These are phyloP conservation scores for Archips xylosteana DNA, from an alignment of 2,888 invertebrate genomes.

Conservation along the genomic window DNA sequence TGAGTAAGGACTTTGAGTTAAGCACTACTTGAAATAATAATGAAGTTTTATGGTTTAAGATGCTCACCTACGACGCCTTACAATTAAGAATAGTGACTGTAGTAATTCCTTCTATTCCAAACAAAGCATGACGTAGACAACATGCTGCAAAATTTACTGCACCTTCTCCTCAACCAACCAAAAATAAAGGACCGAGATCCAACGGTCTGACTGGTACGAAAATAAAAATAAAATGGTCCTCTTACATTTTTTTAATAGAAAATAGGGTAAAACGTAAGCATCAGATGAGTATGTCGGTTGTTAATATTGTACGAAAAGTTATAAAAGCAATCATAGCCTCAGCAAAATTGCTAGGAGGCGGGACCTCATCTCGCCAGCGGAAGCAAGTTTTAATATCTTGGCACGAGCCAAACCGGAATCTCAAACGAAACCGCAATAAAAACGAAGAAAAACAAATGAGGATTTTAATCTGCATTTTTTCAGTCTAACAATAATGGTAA, in stretches of 20 bases:
- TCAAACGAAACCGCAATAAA: slow-evolving; percentile 11
- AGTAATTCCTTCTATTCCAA: too few relatives aligned
- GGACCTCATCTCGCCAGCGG: slow-evolving; percentile 7
- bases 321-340: slow-evolving; percentile 26
- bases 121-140: too few relatives aligned
- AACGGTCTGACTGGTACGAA: background rate
- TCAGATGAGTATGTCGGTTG: background rate
- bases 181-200: too few relatives aligned
- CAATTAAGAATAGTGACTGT: too few relatives aligned
- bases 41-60: too few relatives aligned
- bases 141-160: too few relatives aligned
- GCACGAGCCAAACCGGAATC: slow-evolving; percentile 2
- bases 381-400: slow-evolving; percentile 27
- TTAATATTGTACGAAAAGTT: slow-evolving; percentile 15
- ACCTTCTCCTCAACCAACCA: too few relatives aligned
- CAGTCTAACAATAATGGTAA: background rate
- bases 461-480: background rate
- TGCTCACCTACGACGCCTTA: too few relatives aligned
- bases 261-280: background rate
- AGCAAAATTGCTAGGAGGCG: slow-evolving; percentile 28
- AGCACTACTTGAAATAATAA: too few relatives aligned
- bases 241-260: background rate
- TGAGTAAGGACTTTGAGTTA: too few relatives aligned
- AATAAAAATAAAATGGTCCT: background rate
- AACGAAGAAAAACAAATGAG: slow-evolving; percentile 12